Conservation (phyloP, 2,888 invertebrate species). For the Archaeoteleia sp. region DNA sequence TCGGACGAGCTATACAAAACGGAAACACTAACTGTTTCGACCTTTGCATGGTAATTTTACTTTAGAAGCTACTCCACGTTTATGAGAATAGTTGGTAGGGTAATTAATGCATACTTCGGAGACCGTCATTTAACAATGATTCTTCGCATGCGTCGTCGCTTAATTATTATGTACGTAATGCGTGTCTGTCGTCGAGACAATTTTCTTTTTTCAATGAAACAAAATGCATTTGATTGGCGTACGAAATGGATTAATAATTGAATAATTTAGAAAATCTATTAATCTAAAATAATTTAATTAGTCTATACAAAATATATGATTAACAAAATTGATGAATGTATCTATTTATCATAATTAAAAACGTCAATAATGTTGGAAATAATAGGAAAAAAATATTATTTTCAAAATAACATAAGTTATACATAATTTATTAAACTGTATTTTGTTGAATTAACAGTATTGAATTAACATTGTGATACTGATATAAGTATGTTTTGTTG, state of each 20-base stretch:
- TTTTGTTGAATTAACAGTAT: too few species aligned
- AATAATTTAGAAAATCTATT: too few species aligned
- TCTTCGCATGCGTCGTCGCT: slow-evolving; percentile 38
- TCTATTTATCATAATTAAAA: too few species aligned
- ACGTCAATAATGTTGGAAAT: too few species aligned
- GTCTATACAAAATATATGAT: too few species aligned
- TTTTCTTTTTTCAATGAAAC: slow-evolving; percentile 50
- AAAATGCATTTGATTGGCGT: slow-evolving; percentile 37
- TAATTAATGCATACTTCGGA: slow-evolving; percentile 42
- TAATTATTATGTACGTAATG: slow-evolving; percentile 42
- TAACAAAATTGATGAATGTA: too few species aligned
- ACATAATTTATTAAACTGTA: too few species aligned
- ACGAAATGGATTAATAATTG: slow-evolving; percentile 26
- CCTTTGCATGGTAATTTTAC: slow-evolving; percentile 31
- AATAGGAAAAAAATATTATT: too few species aligned
- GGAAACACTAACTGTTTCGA: slow-evolving; percentile 37
- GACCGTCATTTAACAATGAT: slow-evolving; percentile 42
- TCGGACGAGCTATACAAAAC: slow-evolving; percentile 27
- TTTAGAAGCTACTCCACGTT: slow-evolving; percentile 27
- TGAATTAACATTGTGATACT: too few species aligned
- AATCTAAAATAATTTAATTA: too few species aligned
- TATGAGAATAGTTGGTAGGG: slow-evolving; percentile 8
- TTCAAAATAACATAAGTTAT: too few species aligned
- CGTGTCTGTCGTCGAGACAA: slow-evolving; percentile 48
- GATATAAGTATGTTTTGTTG: too few species aligned